Conservation (phyloP, 1,140 invertebrate genomes). For the Euwallacea fornicatus region DNA sequence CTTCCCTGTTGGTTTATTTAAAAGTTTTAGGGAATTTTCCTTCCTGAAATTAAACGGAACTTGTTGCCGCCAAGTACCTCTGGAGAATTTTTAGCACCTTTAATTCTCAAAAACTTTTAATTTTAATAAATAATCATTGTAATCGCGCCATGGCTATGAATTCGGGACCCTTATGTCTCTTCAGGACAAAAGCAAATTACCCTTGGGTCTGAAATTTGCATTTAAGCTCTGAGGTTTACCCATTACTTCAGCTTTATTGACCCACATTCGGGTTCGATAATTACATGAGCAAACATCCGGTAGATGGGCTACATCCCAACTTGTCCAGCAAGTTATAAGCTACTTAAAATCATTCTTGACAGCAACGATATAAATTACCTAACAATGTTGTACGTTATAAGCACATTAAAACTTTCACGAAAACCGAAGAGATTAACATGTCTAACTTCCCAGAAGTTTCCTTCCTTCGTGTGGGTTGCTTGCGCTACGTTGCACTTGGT, state of each 20-base stretch:
- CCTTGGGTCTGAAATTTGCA: slow-evolving; percentile 1
- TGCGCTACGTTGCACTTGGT: background rate
- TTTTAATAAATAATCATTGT: too few relatives aligned
- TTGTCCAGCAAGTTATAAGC: background rate
- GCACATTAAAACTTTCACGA: slow-evolving; percentile 11
- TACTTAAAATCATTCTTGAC: slow-evolving; percentile 9
- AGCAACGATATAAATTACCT: background rate
- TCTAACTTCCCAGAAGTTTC: slow-evolving; percentile 5
- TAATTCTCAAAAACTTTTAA: background rate
- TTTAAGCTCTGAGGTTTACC: slow-evolving; percentile 10
- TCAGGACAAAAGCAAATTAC: too few relatives aligned
- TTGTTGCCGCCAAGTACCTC: slow-evolving; percentile 16
- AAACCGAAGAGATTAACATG: slow-evolving; percentile 6
- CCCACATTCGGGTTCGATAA: background rate
- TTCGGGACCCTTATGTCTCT: too few relatives aligned
- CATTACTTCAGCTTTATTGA: background rate
- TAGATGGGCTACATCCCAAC: background rate
- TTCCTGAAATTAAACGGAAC: slow-evolving; percentile 19
- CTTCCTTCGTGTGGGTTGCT: background rate
- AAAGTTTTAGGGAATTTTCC: slow-evolving; percentile 25
- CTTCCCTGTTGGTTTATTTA: slow-evolving; percentile 21
- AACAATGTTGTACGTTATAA: slow-evolving; percentile 6
- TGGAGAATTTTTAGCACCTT: background rate
- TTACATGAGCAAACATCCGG: slow-evolving; percentile 9
- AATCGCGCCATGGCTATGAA: too few relatives aligned